A percentile compares a stretch with the other conserved stretches of the same genome.
These are phyloP conservation scores for Aurelia coerulea DNA, from an alignment of 30 jellyfish, hydroid and myxozoan genomes.

Conservation along the genomic window DNA sequence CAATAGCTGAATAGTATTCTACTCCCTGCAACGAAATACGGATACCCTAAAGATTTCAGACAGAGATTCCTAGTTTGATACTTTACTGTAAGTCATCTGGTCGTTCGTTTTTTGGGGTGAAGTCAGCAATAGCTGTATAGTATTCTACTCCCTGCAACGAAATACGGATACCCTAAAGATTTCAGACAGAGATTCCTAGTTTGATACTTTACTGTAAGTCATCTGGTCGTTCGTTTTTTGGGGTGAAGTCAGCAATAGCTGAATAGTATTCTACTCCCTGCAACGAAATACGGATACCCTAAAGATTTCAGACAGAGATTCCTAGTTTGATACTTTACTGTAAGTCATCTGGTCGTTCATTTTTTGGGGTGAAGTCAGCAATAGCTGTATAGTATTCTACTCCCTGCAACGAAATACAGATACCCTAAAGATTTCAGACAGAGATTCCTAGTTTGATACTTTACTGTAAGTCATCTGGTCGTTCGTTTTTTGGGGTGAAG, in stretches of 20 bases:
- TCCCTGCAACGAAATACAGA: conserved; percentile 27
- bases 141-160: conserved; percentile 62
- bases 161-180: background rate
- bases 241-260: conserved; percentile 84
- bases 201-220: too few species aligned
- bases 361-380: conserved; percentile 78
- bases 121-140: conserved; percentile 80
- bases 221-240: conserved; percentile 53
- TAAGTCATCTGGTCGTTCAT: conserved; percentile 58
- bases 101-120: conserved; percentile 57
- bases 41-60: too few species aligned
- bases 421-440: too few species aligned
- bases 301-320: too few species aligned
- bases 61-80: too few species aligned
- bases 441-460: too few species aligned
- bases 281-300: background rate
- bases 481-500: conserved; percentile 63
- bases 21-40: conserved; percentile 35
- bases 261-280: conserved; percentile 71
- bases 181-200: too few species aligned
- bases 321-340: too few species aligned
- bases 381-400: conserved; percentile 73
- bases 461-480: conserved; percentile 63
- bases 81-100: conserved; percentile 67
- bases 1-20: conserved; percentile 72